Evolutionary conservation across 2,797 vertebrate species (phyloP), one percentile per base, ranked within the genome.

Genomic region (Acridotheres tristis): DNA sequence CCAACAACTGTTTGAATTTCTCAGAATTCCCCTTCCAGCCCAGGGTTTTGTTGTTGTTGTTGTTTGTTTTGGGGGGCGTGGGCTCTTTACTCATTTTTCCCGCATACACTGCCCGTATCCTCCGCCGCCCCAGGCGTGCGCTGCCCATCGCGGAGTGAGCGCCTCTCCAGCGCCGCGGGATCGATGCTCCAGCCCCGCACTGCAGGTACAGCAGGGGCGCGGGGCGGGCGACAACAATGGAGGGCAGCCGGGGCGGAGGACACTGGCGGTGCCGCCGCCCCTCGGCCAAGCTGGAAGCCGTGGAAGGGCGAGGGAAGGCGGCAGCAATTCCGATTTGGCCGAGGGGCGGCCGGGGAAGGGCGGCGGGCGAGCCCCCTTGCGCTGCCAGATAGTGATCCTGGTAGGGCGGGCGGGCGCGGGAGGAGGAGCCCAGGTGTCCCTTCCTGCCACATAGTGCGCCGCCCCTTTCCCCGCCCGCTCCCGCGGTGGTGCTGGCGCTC

Each of bases 361-460:
- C 48, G 8, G n/a, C 40, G 36, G 18, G 26, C 29, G 34, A 42
- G 4, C 20, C 63, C 19, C 25, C 16, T 1, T 26, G 9, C 13
- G n/a, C 75, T 91, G 95, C 91, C 85, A 85, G n/a, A 93, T 36
- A 55, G 88, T 78, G 93, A 91, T 10, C 88, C 88, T 0, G 0
- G 0, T 1, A 4, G 21, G 40, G 63, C 76, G 63, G 84, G 84
- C 75, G 3, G 43, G 58, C 54, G 43, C 62, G 34, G 88, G 93
- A 15, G 94, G 93, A 20, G 93, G 93, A 93, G 94, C 93, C 36
- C 94, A 93, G 82, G 86, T 86, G 91, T 91, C 88, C 85, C 89
- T 97, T 94, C 96, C 95, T 95, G 96, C 96, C 96, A 96, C 88
- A 95, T 77, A 40, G 67, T 80, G 73, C 13, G 16, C 80, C 66